Evolutionary conservation across 2,797 vertebrate genomes (phyloP), one percentile per base, ranked within the genome.

Genomic region (Poecilia picta): DNA sequence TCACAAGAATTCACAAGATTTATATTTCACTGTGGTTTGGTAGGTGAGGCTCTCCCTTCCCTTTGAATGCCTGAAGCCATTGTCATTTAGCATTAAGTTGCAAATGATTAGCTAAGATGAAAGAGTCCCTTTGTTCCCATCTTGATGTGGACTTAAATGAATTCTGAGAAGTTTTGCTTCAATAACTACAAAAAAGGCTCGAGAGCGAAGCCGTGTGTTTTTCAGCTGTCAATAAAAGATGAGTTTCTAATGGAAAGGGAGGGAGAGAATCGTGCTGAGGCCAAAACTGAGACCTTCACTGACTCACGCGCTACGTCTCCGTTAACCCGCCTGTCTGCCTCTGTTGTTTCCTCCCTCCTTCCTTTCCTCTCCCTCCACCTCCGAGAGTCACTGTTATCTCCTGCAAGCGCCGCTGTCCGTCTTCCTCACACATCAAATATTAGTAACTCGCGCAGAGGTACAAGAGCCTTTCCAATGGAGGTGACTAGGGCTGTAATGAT

Each of bases 221-320:
- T 85, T 89, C 90, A 87, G 88, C 84, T 86, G 91, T 91, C 91
- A 93, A 92, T 89, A 91, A 92, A 88, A 93, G 77, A 91, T 91
- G 87, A 89, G 87, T 72, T 88, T 91, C 88, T 91, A 93, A 92
- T 90, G 86, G 89, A 89, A 84, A 78, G 73, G 62, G 72, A 81
- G 80, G 43, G 64, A 72, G 78, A 73, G 72, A 59, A 64, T 46
- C 13, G 0, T 47, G 83, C 77, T 47, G 53, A 85, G 75, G 74
- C 83, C 47, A n/a, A 15, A 36, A 72, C 74, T 5, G 73, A 85
- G 81, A 88, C 89, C 88, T 85, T 81, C 85, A 82, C 73, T 88
- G 90, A 89, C 91, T 93, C 89, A 86, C 78, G 76, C 13, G 73
- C 74, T 88, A 74, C 43, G 33, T 86, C 70, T 85, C 79, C 78